Evolutionary conservation across 1,140 invertebrate genomes (phyloP), one percentile per base, ranked within the genome.

Genomic region (Tetramorium alpestre): DNA sequence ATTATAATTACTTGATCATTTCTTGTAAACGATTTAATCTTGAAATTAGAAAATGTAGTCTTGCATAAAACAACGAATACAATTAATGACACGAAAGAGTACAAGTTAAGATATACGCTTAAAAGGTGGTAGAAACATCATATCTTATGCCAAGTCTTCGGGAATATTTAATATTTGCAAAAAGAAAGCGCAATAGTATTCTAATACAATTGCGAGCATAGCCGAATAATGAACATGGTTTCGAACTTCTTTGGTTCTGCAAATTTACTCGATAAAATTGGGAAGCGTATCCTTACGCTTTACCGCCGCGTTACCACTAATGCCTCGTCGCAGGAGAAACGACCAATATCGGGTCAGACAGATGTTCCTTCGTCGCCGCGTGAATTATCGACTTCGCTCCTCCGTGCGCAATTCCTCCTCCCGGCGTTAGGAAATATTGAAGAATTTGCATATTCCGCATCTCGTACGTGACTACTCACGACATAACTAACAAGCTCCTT

Each of bases 311-410:
- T 64, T 60, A 75, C 4, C 44, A 38, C 28, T 44, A 51, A 44
- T 33, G 56, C 70, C 56, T 58, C 75, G 49, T 75, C 56, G 47
- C 62, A 80, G 33, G 64, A 54, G 76, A 49, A 85, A 60, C 81
- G 60, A 76, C 47, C 86, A 47, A 64, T 73, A 75, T 22, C 38
- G 70, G 41, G 51, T 69, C 86, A 67, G 85, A 81, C 85, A 72
- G 88, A 85, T 89, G 73, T 87, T 89, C 65, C 85, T 89, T 84
- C 85, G 88, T 87, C 85, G 84, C 58, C 77, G 58, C 72, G 78
- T 89, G 85, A 90, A 90, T 89, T 89, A 90, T 90, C 88, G 88
- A 65, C 73, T 65, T 47, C 38, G 56, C 38, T 75, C 38, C 41
- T 62, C 22, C 56, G 49, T 70, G 78, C 49, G 22, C 65, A 81